Evolutionary conservation across 2,888 invertebrate genomes (phyloP), one percentile per base, ranked within the genome.

Genomic region (Cataglyphis cursor): DNA sequence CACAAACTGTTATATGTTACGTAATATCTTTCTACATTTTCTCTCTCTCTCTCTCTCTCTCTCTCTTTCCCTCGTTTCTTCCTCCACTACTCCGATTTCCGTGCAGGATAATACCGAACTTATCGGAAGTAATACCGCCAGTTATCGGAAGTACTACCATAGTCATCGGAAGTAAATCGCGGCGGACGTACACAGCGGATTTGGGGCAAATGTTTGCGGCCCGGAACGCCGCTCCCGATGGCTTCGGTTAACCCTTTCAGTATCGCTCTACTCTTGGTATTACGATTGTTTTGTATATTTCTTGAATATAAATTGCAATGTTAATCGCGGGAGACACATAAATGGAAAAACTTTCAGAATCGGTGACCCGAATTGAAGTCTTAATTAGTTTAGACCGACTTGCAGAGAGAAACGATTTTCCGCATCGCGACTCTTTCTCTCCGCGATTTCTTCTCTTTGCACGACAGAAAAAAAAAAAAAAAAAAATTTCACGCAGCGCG

Each of bases 11-110:
- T 82, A 48, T 76, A 78, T 35, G 62, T 48, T 64, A 66, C 51
- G 80, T 80, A 86, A 84, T 88, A 86, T 88, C 84, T 86, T 82
- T 64, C 72, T 82, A 78, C 57, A 62, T 28, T 84, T 80, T 82
- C 85, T 81, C 66, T 64, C 54, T 61, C 41, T 62, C 51, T 44
- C 78, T 81, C 74, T 84, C 84, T 82, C 85, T 81, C 66, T 59
- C 38, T 38, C 10, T 38, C 38, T 38, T 38, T 38, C 38, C 10
- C 10, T 38, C 38, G 1, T 38, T 38, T 38, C 38, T 8, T 38
- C 9, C 65, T 41, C 31, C 41, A 12, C 28, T 28, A 64, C 62
- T 73, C 41, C 28, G 70, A 70, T 57, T 31, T 28, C 21, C 41
- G 10, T 51, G 6, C 21, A 31, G 70, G 76, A 41, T 76, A 68